Evolutionary conservation across 2,888 invertebrate genomes (phyloP).

Genomic region (Xestia c-nigrum): DNA sequence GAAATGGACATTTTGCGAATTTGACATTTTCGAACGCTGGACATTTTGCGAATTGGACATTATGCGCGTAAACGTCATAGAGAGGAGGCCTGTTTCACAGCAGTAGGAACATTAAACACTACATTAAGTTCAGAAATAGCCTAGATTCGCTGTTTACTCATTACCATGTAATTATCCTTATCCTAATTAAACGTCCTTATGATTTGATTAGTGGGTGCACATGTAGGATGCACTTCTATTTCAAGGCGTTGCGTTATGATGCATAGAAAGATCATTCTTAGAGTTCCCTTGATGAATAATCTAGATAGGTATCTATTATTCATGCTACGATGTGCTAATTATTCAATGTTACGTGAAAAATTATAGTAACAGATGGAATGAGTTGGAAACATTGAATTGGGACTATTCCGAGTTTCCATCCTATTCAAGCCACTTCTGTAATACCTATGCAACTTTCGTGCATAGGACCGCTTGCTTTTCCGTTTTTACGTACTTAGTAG

Average conservation of each 20-base stretch:
- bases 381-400: too few relatives aligned
- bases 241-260: slow-evolving; percentile 39
- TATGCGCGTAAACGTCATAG: background rate
- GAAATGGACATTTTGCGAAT: too few relatives aligned
- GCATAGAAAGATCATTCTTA: slow-evolving; percentile 32
- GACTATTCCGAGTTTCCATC: background rate
- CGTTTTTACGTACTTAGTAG: too few relatives aligned
- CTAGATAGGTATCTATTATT: slow-evolving; percentile 1
- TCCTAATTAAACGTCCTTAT: slow-evolving; percentile 30
- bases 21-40: too few relatives aligned
- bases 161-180: background rate
- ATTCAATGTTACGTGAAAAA: background rate
- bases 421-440: background rate
- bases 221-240: slow-evolving; percentile 57
- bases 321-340: slow-evolving; percentile 19
- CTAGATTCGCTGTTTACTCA: background rate
- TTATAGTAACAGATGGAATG: too few relatives aligned
- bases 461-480: too few relatives aligned
- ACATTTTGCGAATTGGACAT: too few relatives aligned
- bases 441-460: too few relatives aligned
- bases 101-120: background rate
- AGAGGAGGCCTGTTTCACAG: background rate
- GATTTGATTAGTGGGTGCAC: slow-evolving; percentile 40
- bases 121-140: background rate
- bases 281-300: slow-evolving; percentile 36